Evolutionary conservation across 2,113 vertebrate species (phyloP), one percentile per base, ranked within the genome.

Genomic region (Toxotes jaculatrix): DNA sequence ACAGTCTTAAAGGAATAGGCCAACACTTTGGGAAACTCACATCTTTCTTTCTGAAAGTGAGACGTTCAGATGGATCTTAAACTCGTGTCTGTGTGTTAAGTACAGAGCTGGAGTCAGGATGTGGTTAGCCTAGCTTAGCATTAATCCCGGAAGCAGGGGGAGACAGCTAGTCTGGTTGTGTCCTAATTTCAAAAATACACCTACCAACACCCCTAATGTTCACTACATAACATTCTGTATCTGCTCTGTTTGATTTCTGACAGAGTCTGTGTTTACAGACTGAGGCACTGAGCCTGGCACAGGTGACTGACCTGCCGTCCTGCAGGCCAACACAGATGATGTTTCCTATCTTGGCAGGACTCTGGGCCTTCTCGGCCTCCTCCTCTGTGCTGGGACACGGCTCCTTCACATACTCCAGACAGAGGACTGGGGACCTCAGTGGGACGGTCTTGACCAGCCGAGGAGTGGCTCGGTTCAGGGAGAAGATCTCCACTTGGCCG

Each of bases 251-350:
- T 23, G 12, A 23, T 4, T n/a, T 23, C 14, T 34, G 31, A 19
- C 34, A 19, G 2, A 21, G 34, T 12, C 11, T 19, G 2, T 38
- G 12, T 55, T n/a, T 6, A 42, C 51, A 56, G n/a, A 16, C 1
- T 21, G 51, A 49, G 23, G 5, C 7, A 38, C 6, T 51, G 47
- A 64, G n/a, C 1, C 1, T 40, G 19, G 4, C 10, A 21, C 23
- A 14, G 27, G 32, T 17, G 16, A 42, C 83, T 72, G 49, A 90
- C 89, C 89, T 88, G 63, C 89, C 84, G 0, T 90, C 87, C 79
- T 83, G 79, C 60, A 88, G 68, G 0, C 89, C 89, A 7, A 63
- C 87, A 76, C 89, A 90, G 61, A 90, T 90, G 61, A 90, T 87
- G 65, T 88, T 90, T 45, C 84, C 89, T 0, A 21, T 75, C 31